These are phyloP conservation scores for Pelodiscus sinensis DNA, from an alignment of 2,113 vertebrate species.

Conservation along the genomic window DNA sequence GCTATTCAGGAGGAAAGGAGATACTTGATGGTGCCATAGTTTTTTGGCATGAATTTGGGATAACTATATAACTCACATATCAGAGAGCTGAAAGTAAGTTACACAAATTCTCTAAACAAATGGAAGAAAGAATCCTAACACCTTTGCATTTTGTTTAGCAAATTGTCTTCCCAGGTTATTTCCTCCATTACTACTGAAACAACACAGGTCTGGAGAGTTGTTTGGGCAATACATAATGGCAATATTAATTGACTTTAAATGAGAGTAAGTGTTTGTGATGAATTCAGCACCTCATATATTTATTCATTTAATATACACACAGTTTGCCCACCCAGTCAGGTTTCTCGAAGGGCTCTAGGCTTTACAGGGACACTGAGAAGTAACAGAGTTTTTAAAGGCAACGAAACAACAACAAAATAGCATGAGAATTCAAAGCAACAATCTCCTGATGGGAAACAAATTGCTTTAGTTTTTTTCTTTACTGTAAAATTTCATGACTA, in stretches of 20 bases:
- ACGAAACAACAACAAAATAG: background rate
- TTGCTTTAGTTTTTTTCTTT: background rate
- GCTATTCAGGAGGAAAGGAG: background rate
- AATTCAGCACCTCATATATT: background rate
- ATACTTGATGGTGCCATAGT: background rate
- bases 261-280: background rate
- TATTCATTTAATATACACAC: background rate
- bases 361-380: background rate
- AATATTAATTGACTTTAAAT: background rate
- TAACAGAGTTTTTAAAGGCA: background rate
- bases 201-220: background rate
- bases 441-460: background rate
- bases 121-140: background rate
- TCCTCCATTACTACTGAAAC: constrained; percentile 42
- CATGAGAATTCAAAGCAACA: background rate
- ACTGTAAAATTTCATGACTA: background rate
- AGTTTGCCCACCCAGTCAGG: background rate
- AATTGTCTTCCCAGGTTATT: constrained; percentile 29
- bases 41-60: background rate
- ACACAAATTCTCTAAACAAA: constrained; percentile 23
- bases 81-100: background rate
- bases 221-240: constrained; percentile 32
- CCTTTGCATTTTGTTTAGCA: background rate
- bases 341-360: background rate
- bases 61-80: accelerated